Evolutionary conservation across 2,888 invertebrate species (phyloP).

Genomic region (Drosophila atripex): DNA sequence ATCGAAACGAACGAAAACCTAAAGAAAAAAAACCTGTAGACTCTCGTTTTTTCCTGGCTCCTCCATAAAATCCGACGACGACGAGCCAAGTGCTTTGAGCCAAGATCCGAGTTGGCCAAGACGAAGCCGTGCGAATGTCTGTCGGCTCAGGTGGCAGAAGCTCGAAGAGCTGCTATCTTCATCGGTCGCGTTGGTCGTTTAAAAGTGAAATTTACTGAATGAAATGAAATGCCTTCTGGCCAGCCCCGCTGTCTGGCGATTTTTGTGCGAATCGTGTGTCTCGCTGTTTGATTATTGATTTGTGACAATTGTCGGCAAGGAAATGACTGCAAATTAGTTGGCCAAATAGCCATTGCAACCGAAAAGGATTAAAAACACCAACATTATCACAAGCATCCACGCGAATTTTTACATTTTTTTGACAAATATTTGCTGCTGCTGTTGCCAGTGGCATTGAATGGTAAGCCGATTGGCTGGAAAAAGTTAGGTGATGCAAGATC

Average conservation of each 20-base stretch:
- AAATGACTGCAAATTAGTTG: constrained; percentile 54
- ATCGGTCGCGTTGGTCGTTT: constrained; percentile 48
- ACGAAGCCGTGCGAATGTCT: constrained; percentile 41
- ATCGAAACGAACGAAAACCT: constrained; percentile 10
- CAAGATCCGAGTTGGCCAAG: constrained; percentile 10
- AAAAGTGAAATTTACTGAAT: constrained; percentile 80
- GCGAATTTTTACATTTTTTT: background rate
- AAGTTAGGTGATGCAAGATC: constrained; percentile 42
- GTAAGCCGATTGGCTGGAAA: constrained; percentile 27
- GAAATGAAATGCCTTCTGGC: constrained; percentile 56
- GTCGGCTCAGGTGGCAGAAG: constrained; percentile 43
- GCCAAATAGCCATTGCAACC: constrained; percentile 10
- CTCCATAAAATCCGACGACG: constrained; percentile 33
- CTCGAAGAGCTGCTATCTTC: constrained; percentile 46
- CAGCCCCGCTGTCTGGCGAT: constrained; percentile 33
- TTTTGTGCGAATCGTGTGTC: constrained; percentile 28
- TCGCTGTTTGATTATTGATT: constrained; percentile 48
- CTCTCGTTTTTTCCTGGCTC: constrained; percentile 56
- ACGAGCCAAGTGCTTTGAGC: constrained; percentile 4
- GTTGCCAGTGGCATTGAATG: constrained; percentile 32
- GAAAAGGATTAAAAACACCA: constrained; percentile 13
- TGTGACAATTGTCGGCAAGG: constrained; percentile 55
- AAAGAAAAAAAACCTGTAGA: constrained; percentile 35
- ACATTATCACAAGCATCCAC: constrained; percentile 7
- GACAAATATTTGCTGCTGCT: constrained; percentile 18